A percentile compares a stretch with the other conserved stretches of the same genome.
These are phyloP conservation scores for Toxotes chatareus DNA, from an alignment of 2,113 vertebrate genomes.

Conservation along the genomic window DNA sequence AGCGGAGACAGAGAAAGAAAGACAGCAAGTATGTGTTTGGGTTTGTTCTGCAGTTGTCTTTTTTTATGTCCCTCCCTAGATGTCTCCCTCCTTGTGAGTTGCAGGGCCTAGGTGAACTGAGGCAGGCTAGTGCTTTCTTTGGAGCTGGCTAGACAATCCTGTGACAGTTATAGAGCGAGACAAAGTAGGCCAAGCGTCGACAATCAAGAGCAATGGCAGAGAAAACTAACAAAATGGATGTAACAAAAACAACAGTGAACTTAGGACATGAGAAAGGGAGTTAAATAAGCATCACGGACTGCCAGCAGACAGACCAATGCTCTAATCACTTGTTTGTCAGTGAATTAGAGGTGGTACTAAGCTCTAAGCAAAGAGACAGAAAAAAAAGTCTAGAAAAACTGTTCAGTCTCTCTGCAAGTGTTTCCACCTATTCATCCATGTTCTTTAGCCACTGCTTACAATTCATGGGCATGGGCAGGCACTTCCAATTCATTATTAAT, in stretches of 20 bases:
- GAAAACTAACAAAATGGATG: slow-evolving; percentile 13
- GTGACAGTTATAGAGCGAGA: slow-evolving; percentile 31
- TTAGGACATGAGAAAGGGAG: neutral
- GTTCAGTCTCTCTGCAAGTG: slow-evolving; percentile 10
- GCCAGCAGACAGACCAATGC: neutral
- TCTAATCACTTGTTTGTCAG: slow-evolving; percentile 1
- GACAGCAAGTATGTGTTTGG: slow-evolving; percentile 7
- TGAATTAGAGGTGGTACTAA: neutral
- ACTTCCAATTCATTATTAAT: slow-evolving; percentile 22
- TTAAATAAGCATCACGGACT: slow-evolving; percentile 21
- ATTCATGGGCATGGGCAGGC: neutral
- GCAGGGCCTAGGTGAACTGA: slow-evolving; percentile 1
- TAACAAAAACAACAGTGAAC: slow-evolving; percentile 20
- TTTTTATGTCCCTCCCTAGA: neutral
- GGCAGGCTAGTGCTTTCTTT: slow-evolving; percentile 18
- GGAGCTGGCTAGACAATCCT: slow-evolving; percentile 16
- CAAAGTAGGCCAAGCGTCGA: slow-evolving; percentile 29
- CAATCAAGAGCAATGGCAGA: neutral
- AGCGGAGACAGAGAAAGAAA: slow-evolving; percentile 24
- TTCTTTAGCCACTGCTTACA: neutral
- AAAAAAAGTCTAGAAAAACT: neutral
- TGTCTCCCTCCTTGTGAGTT: neutral
- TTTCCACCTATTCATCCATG: neutral
- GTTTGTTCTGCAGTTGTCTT: slow-evolving; percentile 12
- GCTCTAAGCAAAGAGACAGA: neutral